Conservation (phyloP, 2,888 invertebrate genomes). For the Cheilosia scutellata region DNA sequence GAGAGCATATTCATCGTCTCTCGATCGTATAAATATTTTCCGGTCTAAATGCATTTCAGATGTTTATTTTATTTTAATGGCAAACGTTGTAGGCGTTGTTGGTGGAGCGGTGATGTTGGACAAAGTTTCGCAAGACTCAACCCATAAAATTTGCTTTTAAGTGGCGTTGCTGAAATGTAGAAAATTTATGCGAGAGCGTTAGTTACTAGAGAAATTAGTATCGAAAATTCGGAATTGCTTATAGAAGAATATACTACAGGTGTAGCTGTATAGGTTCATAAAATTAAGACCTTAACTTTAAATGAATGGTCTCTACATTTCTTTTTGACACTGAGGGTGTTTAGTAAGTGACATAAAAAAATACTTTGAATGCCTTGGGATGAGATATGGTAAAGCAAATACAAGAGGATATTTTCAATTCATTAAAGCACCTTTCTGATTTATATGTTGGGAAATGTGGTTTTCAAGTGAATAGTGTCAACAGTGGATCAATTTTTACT, state of each 20-base stretch:
- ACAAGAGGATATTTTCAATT: too few species aligned
- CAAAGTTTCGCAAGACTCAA: slow-evolving; percentile 57
- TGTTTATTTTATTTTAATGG: slow-evolving; percentile 46
- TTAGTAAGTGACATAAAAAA: too few species aligned
- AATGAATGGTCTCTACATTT: slow-evolving; percentile 1
- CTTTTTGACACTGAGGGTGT: background rate
- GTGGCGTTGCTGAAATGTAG: slow-evolving; percentile 49
- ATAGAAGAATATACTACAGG: slow-evolving; percentile 12
- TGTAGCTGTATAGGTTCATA: background rate
- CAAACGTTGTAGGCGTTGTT: slow-evolving; percentile 49
- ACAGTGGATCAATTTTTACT: too few species aligned
- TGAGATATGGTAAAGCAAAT: too few species aligned
- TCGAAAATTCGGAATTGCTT: background rate
- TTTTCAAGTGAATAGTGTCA: too few species aligned
- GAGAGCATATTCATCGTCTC: slow-evolving; percentile 33
- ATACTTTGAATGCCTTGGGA: too few species aligned
- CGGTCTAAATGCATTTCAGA: slow-evolving; percentile 71
- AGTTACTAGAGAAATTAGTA: slow-evolving; percentile 7
- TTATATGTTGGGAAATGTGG: too few species aligned
- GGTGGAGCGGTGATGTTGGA: slow-evolving; percentile 14
- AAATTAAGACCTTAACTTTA: background rate
- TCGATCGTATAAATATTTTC: slow-evolving; percentile 65
- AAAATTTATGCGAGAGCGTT: slow-evolving; percentile 38
- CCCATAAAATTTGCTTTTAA: slow-evolving; percentile 50
- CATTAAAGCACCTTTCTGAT: too few species aligned